These are phyloP conservation scores for Percina caprodes DNA, from an alignment of 2,113 vertebrate genomes.

Conservation along the genomic window DNA sequence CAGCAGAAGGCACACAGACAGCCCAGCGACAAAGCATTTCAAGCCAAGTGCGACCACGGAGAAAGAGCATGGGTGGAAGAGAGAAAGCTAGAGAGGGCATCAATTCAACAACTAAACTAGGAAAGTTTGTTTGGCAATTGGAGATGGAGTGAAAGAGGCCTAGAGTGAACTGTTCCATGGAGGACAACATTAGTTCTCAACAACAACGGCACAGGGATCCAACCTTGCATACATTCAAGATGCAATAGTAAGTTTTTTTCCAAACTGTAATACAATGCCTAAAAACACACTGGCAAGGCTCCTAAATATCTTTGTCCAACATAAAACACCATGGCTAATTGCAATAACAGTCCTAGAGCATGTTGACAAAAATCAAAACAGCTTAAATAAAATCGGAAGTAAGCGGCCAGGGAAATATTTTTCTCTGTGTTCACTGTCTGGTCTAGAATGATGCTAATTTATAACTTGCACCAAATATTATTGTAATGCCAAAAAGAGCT, in stretches of 20 bases:
- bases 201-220: background rate
- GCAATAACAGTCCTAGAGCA: background rate
- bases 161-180: background rate
- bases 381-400: background rate
- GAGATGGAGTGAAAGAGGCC: background rate
- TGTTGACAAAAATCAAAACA: background rate
- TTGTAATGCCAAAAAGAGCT: background rate
- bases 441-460: background rate
- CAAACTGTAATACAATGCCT: background rate
- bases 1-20: conserved; percentile 52
- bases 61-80: conserved; percentile 27
- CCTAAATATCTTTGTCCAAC: background rate
- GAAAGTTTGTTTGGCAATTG: background rate
- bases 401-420: background rate
- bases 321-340: background rate
- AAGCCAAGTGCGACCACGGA: conserved; percentile 46
- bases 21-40: conserved; percentile 38
- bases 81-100: conserved; percentile 3
- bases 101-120: background rate
- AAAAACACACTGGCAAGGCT: background rate
- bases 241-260: background rate
- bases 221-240: background rate
- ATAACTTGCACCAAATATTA: background rate
- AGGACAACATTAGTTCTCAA: conserved; percentile 4
- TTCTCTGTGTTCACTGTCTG: conserved; percentile 9